Base-by-base conservation (phyloP, 2,888 invertebrate species). In the Elgonia sp. region DNA sequence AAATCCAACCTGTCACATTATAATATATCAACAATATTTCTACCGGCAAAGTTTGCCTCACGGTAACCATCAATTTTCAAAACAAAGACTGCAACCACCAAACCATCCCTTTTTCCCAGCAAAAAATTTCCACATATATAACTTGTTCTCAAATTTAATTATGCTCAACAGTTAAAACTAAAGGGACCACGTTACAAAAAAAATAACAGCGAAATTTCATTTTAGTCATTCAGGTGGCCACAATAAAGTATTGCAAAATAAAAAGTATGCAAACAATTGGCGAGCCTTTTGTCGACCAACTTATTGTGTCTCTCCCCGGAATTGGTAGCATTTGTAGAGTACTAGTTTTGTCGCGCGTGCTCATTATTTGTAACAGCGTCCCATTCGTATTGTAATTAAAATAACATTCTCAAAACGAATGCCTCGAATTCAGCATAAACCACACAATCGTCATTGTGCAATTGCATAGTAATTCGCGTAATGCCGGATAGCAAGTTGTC, bases 341-440 rank as follows among this genome's bases (percentile, higher is more conserved):
- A 16, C 29, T 79, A 21, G 65, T 65, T 65, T 82, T 29, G 55
- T 73, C 63, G 65, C 67, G 18, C 12, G 16, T 39, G 46, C 55
- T 67, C 83, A 83, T 84, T 70, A 84, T 72, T 77, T 84, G 53
- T 50, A 72, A 72, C 53, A 9, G 53, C 63, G 67, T 73, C 57
- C 60, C 80, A 80, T 80, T 69, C 62, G 37, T 65, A 69, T 69
- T 73, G 62, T 80, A 85, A 80, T 85, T 85, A 80, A 73, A 85
- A 85, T 75, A 75, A 69, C 75, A 57, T 60, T 62, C 42, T 67
- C 69, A 60, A 65, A 77, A 62, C 67, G 46, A 10, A 29, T 29
- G 37, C 76, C 10, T 60, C 50, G 62, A 62, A 70, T 53, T 53
- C 21, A 63, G n/a, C 46, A n/a, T 50, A 55, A 40, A 65, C 55